phyloP scores from a whole-genome alignment of 2,113 vertebrate species.

The Odontophorus gujanensis region DNA sequence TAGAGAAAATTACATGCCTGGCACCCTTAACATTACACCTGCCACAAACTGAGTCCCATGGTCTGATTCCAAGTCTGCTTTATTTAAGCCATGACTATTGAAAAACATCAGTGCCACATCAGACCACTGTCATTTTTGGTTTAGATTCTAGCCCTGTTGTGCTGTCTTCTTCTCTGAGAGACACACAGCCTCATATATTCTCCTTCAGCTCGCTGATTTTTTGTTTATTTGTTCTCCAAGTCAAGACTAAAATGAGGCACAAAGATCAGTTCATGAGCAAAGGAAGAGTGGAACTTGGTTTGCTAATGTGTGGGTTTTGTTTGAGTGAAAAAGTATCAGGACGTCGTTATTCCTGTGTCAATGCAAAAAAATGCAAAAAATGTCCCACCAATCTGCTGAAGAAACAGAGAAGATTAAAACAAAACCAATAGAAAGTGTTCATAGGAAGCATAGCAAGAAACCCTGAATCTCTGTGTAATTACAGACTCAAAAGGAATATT shows the following conservation, averaged over 20 bases:
- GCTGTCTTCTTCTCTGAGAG: background rate
- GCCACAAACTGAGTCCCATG: background rate
- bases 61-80: background rate
- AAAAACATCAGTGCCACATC: background rate
- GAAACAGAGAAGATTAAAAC: background rate
- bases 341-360: background rate
- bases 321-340: background rate
- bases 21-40: conserved; percentile 1
- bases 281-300: background rate
- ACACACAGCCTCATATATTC: background rate
- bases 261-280: background rate
- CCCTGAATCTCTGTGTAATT: background rate
- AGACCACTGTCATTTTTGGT: accelerated
- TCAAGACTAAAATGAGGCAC: background rate
- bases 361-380: background rate
- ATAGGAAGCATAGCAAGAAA: background rate
- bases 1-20: conserved; percentile 10
- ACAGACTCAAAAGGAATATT: conserved; percentile 34
- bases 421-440: background rate
- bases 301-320: background rate
- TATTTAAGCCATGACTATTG: background rate
- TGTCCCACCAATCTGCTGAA: background rate
- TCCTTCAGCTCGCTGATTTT: background rate
- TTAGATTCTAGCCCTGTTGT: background rate
- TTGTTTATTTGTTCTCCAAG: background rate